A percentile compares a stretch with the other conserved stretches of the same genome.
phyloP scores from a whole-genome alignment of 2,797 vertebrate species.

The Myoxocephalus aenaeus region DNA sequence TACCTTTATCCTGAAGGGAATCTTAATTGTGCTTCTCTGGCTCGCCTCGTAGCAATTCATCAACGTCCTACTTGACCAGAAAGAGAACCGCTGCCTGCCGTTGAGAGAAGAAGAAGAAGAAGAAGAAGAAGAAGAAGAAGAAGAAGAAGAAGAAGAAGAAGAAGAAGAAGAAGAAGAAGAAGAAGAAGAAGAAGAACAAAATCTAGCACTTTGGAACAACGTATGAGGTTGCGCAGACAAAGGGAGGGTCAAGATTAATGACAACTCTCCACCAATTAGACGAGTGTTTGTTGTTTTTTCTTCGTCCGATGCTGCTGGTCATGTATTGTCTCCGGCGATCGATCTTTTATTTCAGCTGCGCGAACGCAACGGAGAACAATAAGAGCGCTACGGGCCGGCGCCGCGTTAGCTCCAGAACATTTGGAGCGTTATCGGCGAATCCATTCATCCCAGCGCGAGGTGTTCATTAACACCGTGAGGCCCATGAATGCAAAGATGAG shows the following conservation, averaged over 20 bases:
- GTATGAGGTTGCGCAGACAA: conserved; percentile 43
- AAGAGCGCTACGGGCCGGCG: conserved; percentile 53
- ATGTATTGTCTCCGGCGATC: conserved; percentile 76
- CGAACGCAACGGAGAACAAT: conserved; percentile 68
- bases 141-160: no score
- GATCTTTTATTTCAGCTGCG: conserved; percentile 75
- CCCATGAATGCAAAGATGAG: conserved; percentile 74
- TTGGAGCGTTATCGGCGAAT: conserved; percentile 65
- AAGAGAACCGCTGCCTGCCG: conserved; percentile 65
- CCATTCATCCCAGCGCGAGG: conserved; percentile 63
- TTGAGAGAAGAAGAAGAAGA: neutral
- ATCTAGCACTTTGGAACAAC: conserved; percentile 60
- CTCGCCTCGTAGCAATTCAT: conserved; percentile 79
- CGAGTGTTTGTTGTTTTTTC: conserved; percentile 57
- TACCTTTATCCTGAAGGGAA: conserved; percentile 89
- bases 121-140: no score
- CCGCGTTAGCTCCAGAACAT: conserved; percentile 63
- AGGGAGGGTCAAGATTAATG: conserved; percentile 71
- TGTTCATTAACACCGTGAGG: conserved; percentile 70
- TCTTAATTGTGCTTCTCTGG: conserved; percentile 87
- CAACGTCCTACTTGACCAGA: conserved; percentile 76
- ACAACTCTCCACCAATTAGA: conserved; percentile 75
- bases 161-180: conserved; percentile 22
- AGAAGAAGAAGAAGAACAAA: neutral
- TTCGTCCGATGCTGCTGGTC: conserved; percentile 70